phyloP scores from a whole-genome alignment of 2,888 invertebrate genomes.

The Tetrapedia diversipes region DNA sequence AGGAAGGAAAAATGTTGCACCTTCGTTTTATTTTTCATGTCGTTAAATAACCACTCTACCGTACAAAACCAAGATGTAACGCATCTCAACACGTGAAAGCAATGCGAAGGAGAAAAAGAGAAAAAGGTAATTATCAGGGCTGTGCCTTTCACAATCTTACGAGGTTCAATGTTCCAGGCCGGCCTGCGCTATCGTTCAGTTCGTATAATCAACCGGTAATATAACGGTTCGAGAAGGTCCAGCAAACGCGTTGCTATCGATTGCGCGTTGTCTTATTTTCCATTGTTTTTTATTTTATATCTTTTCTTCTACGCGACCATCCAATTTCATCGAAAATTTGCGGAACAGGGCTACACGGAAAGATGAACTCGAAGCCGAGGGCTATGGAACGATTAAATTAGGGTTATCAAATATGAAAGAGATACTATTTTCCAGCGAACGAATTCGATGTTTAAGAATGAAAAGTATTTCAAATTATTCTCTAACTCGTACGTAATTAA shows the following conservation, averaged over 20 bases:
- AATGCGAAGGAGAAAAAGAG: slow-evolving; percentile 43
- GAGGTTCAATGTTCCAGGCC: slow-evolving; percentile 72
- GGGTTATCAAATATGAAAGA: no score
- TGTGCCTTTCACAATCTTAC: slow-evolving; percentile 74
- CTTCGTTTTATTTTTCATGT: slow-evolving; percentile 4
- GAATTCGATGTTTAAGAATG: no score
- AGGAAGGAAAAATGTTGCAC: neutral
- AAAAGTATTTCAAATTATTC: no score
- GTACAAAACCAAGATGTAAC: slow-evolving; percentile 32
- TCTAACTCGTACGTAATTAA: no score
- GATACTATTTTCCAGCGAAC: no score
- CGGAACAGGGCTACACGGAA: no score
- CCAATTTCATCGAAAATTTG: no score
- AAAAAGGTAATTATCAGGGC: slow-evolving; percentile 40
- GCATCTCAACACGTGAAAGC: slow-evolving; percentile 65
- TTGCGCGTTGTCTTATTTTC: neutral
- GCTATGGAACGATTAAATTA: no score
- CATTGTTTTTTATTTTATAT: neutral
- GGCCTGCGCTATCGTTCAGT: slow-evolving; percentile 58
- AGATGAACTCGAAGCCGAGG: neutral
- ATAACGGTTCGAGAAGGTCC: slow-evolving; percentile 63
- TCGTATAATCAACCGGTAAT: slow-evolving; percentile 62
- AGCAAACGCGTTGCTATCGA: slow-evolving; percentile 18
- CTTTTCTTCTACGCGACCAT: no score
- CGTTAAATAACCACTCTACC: slow-evolving; percentile 11